Percentiles rank a stretch among this genome's conserved stretches.
Conservation (phyloP, 2,888 invertebrate genomes). For the Anoplius nigerrimus region DNA sequence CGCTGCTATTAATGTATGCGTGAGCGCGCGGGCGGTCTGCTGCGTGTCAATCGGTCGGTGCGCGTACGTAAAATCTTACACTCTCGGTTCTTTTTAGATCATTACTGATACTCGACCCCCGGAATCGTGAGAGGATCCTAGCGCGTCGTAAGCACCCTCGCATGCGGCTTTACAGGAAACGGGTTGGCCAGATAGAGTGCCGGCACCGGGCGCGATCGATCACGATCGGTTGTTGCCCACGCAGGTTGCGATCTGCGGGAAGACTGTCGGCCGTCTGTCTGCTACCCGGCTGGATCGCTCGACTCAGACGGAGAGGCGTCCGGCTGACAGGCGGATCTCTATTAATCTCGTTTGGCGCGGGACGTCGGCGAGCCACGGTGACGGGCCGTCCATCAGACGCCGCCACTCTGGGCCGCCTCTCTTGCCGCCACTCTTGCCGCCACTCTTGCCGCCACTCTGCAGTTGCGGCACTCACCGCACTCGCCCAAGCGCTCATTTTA, state of each 20-base stretch:
- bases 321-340: slow-evolving; percentile 64
- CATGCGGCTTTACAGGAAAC: slow-evolving; percentile 16
- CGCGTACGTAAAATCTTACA: too few relatives aligned
- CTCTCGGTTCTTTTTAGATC: slow-evolving; percentile 18
- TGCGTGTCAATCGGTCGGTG: background rate
- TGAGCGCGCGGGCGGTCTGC: slow-evolving; percentile 20
- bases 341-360: slow-evolving; percentile 63
- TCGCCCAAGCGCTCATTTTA: slow-evolving; percentile 31
- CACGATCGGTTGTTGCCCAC: slow-evolving; percentile 59
- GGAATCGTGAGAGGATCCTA: slow-evolving; percentile 1
- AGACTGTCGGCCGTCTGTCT: slow-evolving; percentile 62
- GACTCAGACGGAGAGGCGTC: slow-evolving; percentile 56
- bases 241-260: slow-evolving; percentile 65
- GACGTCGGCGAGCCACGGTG: slow-evolving; percentile 50
- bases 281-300: slow-evolving; percentile 57
- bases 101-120: slow-evolving; percentile 18
- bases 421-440: too few relatives aligned
- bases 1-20: too few relatives aligned
- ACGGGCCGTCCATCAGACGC: slow-evolving; percentile 47
- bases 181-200: slow-evolving; percentile 16
- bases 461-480: slow-evolving; percentile 2
- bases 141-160: slow-evolving; percentile 10
- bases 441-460: slow-evolving; percentile 17
- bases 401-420: slow-evolving; percentile 12
- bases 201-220: slow-evolving; percentile 46